Evolutionary conservation across 2,888 invertebrate genomes (phyloP), one percentile per base, ranked within the genome.

Genomic region (Dryocosmus kuriphilus): DNA sequence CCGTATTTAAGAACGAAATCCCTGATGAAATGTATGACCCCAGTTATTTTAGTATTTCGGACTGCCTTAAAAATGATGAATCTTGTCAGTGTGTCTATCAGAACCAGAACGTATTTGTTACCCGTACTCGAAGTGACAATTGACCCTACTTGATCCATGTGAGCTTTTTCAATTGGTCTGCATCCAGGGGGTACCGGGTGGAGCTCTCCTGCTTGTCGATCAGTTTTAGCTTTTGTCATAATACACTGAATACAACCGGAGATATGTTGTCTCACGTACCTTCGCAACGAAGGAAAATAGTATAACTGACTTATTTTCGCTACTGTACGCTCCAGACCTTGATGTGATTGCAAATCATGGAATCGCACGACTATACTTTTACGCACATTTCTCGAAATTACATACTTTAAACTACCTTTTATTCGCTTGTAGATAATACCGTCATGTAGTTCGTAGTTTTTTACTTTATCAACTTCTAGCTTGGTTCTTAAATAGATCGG

Each of bases 191-290:
- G 51, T 7, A 51, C 4, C 2, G 51, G 51, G n/a, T 51, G 51
- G n/a, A 27, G 41, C 22, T 79, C 80, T 0, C 79, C 80, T n/a
- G 57, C 77, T 16, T 55, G n/a, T 14, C n/a, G 41, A 3, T 78
- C 80, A 0, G 61, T 24, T 55, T 75, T 78, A 0, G 14, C 19
- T 51, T 82, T 80, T 8, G 60, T 30, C 19, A 80, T 14, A 2
- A 80, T 80, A 61, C 78, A 82, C 16, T 76, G 61, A 3, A 77
- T 16, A 27, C 80, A 80, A 22, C 76, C 73, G n/a, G 19, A 16
- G 8, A 82, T 78, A n/a, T 82, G 82, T 2, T 77, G 1, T 19
- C 35, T 24, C 9, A 77, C 79, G 55, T 80, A 80, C 4, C 35
- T 51, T 9, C 77, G n/a, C 30, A 83, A 35, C 9, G 74, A 30